A percentile compares a stretch with the other conserved stretches of the same genome.
These are phyloP conservation scores for Sardinella longiceps DNA, from an alignment of 2,797 vertebrate species.

Conservation along the genomic window DNA sequence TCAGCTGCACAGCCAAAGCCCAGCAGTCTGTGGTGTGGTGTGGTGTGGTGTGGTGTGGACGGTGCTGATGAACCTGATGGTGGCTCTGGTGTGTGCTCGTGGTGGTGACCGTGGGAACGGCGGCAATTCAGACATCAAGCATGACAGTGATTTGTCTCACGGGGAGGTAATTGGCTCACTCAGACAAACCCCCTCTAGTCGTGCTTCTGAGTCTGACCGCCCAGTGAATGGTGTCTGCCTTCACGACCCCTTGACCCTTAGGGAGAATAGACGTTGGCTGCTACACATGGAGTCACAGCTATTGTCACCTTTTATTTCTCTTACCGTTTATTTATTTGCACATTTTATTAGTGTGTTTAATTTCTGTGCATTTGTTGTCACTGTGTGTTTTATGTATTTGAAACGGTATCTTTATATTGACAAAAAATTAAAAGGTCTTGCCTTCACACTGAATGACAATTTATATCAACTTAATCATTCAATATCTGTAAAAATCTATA, in stretches of 20 bases:
- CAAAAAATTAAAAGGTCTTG: background rate
- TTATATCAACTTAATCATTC: background rate
- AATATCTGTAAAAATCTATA: background rate
- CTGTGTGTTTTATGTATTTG: background rate
- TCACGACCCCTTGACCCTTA: conserved; percentile 67
- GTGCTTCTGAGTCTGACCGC: conserved; percentile 61
- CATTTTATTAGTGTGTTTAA: background rate
- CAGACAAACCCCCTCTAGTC: conserved; percentile 68
- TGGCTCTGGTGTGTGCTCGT: background rate
- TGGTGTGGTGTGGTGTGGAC: background rate
- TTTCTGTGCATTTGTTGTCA: background rate
- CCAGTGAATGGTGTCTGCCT: conserved; percentile 74
- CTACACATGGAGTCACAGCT: conserved; percentile 24
- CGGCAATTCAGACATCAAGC: conserved; percentile 31
- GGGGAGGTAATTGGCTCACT: conserved; percentile 73
- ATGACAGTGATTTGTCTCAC: conserved; percentile 68
- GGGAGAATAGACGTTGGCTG: conserved; percentile 61
- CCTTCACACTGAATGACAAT: background rate
- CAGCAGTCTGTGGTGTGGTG: background rate
- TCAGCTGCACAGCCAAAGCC: background rate
- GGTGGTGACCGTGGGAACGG: background rate
- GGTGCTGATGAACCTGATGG: background rate
- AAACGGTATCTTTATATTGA: background rate
- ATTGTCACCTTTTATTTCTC: background rate
- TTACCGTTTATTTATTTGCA: background rate